A percentile compares a stretch with the other conserved stretches of the same genome.
Conservation (phyloP, 2,113 vertebrate genomes). For the Campylomormyrus tamandua region DNA sequence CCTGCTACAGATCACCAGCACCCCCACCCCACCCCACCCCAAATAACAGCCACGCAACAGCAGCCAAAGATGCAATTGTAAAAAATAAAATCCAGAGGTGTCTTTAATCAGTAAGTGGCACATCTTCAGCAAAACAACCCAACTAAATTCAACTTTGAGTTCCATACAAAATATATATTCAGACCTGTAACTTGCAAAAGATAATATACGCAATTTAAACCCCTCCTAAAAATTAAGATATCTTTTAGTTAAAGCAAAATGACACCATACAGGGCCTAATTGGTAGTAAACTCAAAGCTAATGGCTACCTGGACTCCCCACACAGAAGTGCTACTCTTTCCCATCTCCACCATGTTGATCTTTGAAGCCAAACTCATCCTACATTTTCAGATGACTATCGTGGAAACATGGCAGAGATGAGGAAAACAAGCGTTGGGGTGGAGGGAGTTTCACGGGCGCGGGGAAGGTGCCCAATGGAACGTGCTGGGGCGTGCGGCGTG, state of each 20-base stretch:
- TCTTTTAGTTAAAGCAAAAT: background rate
- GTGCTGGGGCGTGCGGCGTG: background rate
- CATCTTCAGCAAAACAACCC: background rate
- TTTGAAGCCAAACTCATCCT: background rate
- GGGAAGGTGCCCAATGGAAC: background rate
- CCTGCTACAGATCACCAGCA: slow-evolving; percentile 6
- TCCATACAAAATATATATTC: background rate
- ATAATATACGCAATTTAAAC: background rate
- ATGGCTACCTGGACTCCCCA: background rate
- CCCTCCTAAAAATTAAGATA: background rate
- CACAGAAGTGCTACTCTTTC: background rate
- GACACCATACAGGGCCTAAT: background rate
- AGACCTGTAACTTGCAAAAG: background rate
- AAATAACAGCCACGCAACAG: background rate
- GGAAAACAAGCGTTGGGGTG: background rate
- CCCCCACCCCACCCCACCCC: background rate
- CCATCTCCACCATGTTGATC: background rate
- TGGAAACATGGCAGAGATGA: background rate
- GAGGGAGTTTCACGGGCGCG: background rate
- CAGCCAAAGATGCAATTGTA: slow-evolving; percentile 3
- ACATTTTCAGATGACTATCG: background rate
- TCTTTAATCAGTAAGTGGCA: background rate
- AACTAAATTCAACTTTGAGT: background rate
- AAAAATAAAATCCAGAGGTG: background rate
- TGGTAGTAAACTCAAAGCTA: background rate